These are phyloP conservation scores for Limnephilus auricula DNA, from an alignment of 2,888 invertebrate genomes.

Conservation along the genomic window DNA sequence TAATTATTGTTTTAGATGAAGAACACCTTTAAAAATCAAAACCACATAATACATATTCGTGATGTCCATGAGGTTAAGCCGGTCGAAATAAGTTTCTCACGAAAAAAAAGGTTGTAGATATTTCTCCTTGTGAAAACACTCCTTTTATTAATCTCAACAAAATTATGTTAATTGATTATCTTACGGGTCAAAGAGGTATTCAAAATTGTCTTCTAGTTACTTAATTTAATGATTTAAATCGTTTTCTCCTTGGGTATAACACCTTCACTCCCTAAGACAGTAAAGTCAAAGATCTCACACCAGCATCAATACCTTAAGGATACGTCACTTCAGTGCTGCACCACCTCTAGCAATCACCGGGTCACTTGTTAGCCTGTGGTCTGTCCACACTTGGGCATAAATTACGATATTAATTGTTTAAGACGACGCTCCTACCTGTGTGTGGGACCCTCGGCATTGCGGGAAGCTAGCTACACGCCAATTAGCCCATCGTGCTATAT, in stretches of 20 bases:
- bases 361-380: constrained; percentile 5
- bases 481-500: constrained; percentile 2
- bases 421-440: background rate
- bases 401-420: constrained; percentile 31
- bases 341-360: constrained; percentile 10
- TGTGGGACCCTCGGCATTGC: background rate
- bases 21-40: no score
- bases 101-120: no score
- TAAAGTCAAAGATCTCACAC: background rate
- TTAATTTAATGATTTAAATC: no score
- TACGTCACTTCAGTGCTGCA: background rate
- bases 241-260: background rate
- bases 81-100: no score
- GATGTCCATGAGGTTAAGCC: no score
- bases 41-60: no score
- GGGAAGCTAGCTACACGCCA: constrained; percentile 7
- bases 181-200: no score
- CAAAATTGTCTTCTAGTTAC: no score
- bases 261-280: background rate
- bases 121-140: no score
- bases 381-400: constrained; percentile 37
- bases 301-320: background rate
- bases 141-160: no score
- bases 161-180: no score
- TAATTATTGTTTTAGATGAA: no score